Percentiles rank a stretch among this genome's conserved stretches.
Conservation (phyloP, 1,140 invertebrate species). For the Drosophila sproati region DNA sequence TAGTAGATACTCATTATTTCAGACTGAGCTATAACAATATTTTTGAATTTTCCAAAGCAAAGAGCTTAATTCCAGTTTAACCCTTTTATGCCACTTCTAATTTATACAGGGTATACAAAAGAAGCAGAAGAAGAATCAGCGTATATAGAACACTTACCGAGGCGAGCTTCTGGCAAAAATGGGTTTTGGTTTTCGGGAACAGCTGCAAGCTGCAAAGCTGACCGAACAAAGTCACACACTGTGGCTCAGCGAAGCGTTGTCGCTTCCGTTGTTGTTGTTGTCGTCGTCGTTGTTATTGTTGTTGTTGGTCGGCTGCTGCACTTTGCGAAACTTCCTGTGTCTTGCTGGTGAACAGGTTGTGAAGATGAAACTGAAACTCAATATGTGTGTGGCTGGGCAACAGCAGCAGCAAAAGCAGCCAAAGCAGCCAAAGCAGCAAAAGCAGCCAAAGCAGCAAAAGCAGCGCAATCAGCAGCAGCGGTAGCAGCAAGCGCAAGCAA, state of each 20-base stretch:
- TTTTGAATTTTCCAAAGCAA: too few species aligned
- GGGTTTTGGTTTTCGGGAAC: conserved; percentile 41
- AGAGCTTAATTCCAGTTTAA: neutral
- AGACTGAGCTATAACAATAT: too few species aligned
- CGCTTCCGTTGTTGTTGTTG: conserved; percentile 38
- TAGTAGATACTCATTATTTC: too few species aligned
- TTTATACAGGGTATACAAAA: too few species aligned
- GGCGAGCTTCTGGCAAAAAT: conserved; percentile 7
- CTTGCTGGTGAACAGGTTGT: conserved; percentile 68
- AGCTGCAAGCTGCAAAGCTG: conserved; percentile 46
- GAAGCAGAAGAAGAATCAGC: neutral
- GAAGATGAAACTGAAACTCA: conserved; percentile 72
- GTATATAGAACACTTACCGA: conserved; percentile 48
- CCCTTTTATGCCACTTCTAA: too few species aligned
- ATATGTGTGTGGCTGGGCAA: conserved; percentile 49
- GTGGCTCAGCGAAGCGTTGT: conserved; percentile 47
- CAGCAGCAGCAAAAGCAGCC: conserved; percentile 10
- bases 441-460: conserved; percentile 17
- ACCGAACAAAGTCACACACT: conserved; percentile 28
- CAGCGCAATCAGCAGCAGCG: neutral
- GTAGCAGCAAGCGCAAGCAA: conserved; percentile 33
- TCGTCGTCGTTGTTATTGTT: conserved; percentile 15
- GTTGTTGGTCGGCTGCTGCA: conserved; percentile 58
- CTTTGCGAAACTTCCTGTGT: conserved; percentile 78
- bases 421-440: conserved; percentile 17